These are phyloP conservation scores for Lemur catta DNA, from an alignment of 2,797 vertebrate genomes.

Conservation along the genomic window DNA sequence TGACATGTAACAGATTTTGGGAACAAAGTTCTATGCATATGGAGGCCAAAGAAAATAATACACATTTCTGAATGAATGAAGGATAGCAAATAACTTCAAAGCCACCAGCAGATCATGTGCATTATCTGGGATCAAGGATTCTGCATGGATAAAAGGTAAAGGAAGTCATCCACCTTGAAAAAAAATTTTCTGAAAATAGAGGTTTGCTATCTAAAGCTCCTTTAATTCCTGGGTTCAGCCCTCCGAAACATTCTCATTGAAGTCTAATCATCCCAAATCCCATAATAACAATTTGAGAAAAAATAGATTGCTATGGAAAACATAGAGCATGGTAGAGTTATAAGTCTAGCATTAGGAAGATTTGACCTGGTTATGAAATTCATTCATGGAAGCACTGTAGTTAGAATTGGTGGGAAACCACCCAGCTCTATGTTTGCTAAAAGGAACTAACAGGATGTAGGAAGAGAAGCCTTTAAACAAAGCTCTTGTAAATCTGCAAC, in stretches of 20 bases:
- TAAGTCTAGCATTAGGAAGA: constrained; percentile 57
- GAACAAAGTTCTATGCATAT: background rate
- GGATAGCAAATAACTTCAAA: constrained; percentile 56
- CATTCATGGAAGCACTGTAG: constrained; percentile 55
- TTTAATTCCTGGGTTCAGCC: constrained; percentile 67
- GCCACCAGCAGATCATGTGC: constrained; percentile 17
- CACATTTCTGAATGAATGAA: background rate
- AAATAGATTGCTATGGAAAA: constrained; percentile 62
- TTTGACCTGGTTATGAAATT: constrained; percentile 67
- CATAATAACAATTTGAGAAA: constrained; percentile 69
- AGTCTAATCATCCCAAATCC: constrained; percentile 69
- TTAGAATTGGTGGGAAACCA: constrained; percentile 43
- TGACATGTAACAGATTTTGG: background rate
- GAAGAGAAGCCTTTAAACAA: background rate
- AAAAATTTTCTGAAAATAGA: constrained; percentile 61
- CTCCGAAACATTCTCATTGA: constrained; percentile 66
- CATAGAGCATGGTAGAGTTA: constrained; percentile 17
- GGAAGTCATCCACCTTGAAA: constrained; percentile 51
- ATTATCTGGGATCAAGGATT: constrained; percentile 62
- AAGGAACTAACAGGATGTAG: background rate
- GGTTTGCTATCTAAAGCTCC: constrained; percentile 56
- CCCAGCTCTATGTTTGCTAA: background rate
- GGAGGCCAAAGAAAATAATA: background rate
- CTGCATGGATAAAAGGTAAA: constrained; percentile 65
- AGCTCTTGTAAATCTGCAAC: background rate